Percentiles rank a stretch among this genome's conserved stretches.
phyloP scores from a whole-genome alignment of 2,797 vertebrate genomes.

The Crax fasciolata region DNA sequence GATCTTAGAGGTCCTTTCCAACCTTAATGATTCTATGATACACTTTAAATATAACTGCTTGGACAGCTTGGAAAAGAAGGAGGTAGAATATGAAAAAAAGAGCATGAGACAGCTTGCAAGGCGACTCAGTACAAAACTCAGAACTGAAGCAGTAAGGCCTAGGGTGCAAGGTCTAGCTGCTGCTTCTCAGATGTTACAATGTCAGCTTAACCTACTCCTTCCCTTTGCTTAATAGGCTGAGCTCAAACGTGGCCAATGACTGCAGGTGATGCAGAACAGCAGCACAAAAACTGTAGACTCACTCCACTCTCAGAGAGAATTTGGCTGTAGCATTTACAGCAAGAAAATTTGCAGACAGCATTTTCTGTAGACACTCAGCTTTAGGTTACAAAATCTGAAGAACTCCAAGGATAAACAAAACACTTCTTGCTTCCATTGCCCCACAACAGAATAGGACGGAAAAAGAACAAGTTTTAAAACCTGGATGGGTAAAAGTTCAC shows the following conservation, averaged over 20 bases:
- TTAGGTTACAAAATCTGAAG: background rate
- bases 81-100: background rate
- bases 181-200: background rate
- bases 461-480: background rate
- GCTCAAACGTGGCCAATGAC: background rate
- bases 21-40: background rate
- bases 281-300: background rate
- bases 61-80: background rate
- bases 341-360: background rate
- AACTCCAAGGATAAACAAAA: background rate
- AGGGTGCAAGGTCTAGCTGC: background rate
- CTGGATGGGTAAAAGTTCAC: background rate
- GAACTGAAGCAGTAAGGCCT: background rate
- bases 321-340: background rate
- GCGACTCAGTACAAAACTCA: background rate
- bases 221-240: rapidly evolving
- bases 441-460: background rate
- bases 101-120: background rate
- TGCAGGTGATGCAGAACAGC: background rate
- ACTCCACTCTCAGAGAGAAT: background rate
- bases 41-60: background rate
- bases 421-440: background rate
- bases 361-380: background rate
- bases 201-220: background rate
- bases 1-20: no score